Base-by-base conservation (phyloP, 2,888 invertebrate species). In the Eupithecia subumbrata region DNA sequence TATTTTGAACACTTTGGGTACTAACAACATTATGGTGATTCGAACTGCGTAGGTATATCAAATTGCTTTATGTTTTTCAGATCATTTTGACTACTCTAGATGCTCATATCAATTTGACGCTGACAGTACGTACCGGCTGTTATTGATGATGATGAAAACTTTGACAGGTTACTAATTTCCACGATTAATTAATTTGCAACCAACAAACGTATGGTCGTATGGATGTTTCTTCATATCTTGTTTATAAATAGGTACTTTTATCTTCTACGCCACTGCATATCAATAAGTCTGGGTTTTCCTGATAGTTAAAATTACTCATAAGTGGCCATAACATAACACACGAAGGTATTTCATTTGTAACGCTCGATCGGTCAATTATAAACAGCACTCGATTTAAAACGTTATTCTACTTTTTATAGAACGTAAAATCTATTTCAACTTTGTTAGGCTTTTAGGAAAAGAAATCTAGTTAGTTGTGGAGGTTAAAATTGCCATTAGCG, bases 281-380 rank as follows among this genome's bases (percentile, higher is more conserved):
- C 56, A 56, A 64, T 64, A 56, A 14, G 52, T 68, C 69, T 75
- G 73, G 75, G 68, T 80, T 80, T 80, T 80, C 79, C 80, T 79
- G 74, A 69, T 72, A n/a, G 12, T 67, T 67, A 67, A 12, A 40
- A 67, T 40, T 11, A 67, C 11, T 40, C 34, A 67, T 30, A 30
- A 30, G 30, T 30, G 30, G 2, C 30, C 30, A 30, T 30, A 30
- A 30, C 30, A 30, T 67, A 37, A 67, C 37, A 37, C 66, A 67
- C 66, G 40, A 11, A 67, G 66, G 40, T 67, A 71, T 45, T 71
- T 69, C 16, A 72, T 72, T 72, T 72, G 72, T 67, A 45, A 72
- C 30, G 72, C 69, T 70, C 67, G 45, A 66, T 70, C 34, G 48
- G n/a, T 67, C 34, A 67, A 60, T 66, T n/a, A 14, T 22, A 67